These are phyloP conservation scores for Coryphaenoides rupestris DNA, from an alignment of 2,113 vertebrate species.

Conservation along the genomic window DNA sequence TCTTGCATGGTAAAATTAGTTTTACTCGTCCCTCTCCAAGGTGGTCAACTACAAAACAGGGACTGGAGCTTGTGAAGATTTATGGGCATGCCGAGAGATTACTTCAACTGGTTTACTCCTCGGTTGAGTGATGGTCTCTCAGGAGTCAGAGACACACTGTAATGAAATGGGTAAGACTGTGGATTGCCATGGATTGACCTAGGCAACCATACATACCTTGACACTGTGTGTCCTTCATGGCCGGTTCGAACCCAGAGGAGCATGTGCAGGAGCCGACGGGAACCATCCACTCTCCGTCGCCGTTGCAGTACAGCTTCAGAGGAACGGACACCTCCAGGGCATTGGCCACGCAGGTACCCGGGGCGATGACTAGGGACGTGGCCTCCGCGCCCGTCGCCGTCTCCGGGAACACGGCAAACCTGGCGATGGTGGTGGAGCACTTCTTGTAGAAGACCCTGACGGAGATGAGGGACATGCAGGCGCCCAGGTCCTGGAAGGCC, in stretches of 20 bases:
- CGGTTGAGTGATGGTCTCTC: too few relatives aligned
- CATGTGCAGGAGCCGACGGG: slow-evolving; percentile 94
- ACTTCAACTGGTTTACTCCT: too few relatives aligned
- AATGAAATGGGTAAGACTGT: too few relatives aligned
- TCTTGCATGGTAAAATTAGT: too few relatives aligned
- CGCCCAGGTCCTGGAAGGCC: slow-evolving; percentile 96
- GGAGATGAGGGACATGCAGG: slow-evolving; percentile 97
- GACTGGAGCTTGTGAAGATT: too few relatives aligned
- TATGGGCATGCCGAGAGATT: too few relatives aligned
- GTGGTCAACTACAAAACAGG: too few relatives aligned
- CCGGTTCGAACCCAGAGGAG: slow-evolving; percentile 84
- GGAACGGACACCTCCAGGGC: slow-evolving; percentile 93
- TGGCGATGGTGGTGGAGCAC: slow-evolving; percentile 91
- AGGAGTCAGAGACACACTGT: too few relatives aligned
- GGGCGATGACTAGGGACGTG: slow-evolving; percentile 94
- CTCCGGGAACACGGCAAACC: slow-evolving; percentile 95
- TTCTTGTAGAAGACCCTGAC: slow-evolving; percentile 98
- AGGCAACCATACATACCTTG: slow-evolving; percentile 75
- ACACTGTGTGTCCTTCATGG: slow-evolving; percentile 90
- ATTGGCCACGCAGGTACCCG: slow-evolving; percentile 89
- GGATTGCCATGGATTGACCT: not conserved
- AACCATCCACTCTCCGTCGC: slow-evolving; percentile 98
- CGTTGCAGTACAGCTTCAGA: slow-evolving; percentile 95
- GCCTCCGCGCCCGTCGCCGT: slow-evolving; percentile 94
- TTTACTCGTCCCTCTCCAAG: too few relatives aligned